Evolutionary conservation across 2,113 vertebrate genomes (phyloP).

Genomic region (Antechinus stuartii): DNA sequence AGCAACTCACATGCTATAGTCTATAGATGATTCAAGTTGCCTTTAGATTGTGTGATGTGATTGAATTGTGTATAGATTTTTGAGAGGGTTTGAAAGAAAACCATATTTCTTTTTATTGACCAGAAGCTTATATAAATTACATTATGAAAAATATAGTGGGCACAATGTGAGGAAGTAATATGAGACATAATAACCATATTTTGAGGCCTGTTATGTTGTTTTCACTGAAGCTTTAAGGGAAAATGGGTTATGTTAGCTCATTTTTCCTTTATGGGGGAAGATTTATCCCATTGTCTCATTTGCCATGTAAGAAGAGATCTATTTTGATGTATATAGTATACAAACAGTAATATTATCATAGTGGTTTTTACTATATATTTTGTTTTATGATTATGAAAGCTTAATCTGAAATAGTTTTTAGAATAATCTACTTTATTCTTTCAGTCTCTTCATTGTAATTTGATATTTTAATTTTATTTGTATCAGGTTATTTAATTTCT

Average conservation of each 20-base stretch:
- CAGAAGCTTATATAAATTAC: constrained; percentile 74
- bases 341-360: constrained; percentile 19
- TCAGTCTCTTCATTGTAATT: constrained; percentile 34
- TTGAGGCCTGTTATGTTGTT: constrained; percentile 20
- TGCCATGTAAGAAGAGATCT: constrained; percentile 32
- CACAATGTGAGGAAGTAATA: constrained; percentile 58
- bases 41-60: constrained; percentile 68
- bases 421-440: not conserved
- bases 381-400: not conserved
- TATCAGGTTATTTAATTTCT: constrained; percentile 21
- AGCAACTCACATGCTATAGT: not conserved
- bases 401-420: constrained; percentile 19
- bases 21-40: not conserved
- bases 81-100: constrained; percentile 75
- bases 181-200: constrained; percentile 65
- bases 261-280: constrained; percentile 13
- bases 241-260: not conserved
- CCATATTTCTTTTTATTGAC: constrained; percentile 75
- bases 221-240: not conserved
- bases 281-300: constrained; percentile 6
- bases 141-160: constrained; percentile 71
- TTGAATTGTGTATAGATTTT: constrained; percentile 78
- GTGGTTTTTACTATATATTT: not conserved
- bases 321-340: constrained; percentile 29
- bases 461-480: constrained; percentile 40